Percentiles rank a stretch among this genome's conserved stretches.
Conservation (phyloP, 1,140 invertebrate genomes). For the Drosophila bocqueti region DNA sequence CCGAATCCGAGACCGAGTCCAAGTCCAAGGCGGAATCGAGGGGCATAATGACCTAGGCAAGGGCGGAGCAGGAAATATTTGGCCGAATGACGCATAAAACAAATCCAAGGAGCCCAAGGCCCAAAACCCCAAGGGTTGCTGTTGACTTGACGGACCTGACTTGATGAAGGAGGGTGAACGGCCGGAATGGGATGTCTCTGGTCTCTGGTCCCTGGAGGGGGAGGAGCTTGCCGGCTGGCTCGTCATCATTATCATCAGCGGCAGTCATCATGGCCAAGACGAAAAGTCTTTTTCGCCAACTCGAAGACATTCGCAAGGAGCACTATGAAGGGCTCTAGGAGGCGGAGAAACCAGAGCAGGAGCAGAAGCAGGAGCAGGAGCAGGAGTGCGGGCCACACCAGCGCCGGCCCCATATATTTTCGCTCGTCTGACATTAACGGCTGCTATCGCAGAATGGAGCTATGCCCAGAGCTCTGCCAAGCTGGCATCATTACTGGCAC, state of each 20-base stretch:
- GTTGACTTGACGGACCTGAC: constrained; percentile 69
- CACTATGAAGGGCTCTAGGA: background rate
- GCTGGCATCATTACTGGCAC: constrained; percentile 81
- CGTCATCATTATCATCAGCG: constrained; percentile 67
- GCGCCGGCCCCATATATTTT: constrained; percentile 76
- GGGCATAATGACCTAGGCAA: constrained; percentile 75
- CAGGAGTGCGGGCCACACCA: background rate
- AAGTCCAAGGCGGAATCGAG: constrained; percentile 8
- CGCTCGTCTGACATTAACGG: constrained; percentile 84
- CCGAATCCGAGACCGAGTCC: background rate
- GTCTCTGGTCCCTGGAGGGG: constrained; percentile 16
- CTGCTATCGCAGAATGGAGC: constrained; percentile 78
- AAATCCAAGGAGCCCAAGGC: constrained; percentile 60
- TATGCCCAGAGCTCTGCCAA: constrained; percentile 62
- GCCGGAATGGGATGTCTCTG: constrained; percentile 29
- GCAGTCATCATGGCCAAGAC: constrained; percentile 63
- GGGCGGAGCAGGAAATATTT: constrained; percentile 71
- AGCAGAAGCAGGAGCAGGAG: background rate
- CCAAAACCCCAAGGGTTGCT: constrained; percentile 47
- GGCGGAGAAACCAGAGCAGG: background rate
- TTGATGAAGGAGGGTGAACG: constrained; percentile 43
- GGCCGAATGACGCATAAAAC: constrained; percentile 76
- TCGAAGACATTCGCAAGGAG: constrained; percentile 58
- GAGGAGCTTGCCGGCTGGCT: constrained; percentile 25
- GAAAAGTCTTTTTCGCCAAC: constrained; percentile 63